phyloP scores from a whole-genome alignment of 2,888 invertebrate species.

The Acanthosepion pharaonis region DNA sequence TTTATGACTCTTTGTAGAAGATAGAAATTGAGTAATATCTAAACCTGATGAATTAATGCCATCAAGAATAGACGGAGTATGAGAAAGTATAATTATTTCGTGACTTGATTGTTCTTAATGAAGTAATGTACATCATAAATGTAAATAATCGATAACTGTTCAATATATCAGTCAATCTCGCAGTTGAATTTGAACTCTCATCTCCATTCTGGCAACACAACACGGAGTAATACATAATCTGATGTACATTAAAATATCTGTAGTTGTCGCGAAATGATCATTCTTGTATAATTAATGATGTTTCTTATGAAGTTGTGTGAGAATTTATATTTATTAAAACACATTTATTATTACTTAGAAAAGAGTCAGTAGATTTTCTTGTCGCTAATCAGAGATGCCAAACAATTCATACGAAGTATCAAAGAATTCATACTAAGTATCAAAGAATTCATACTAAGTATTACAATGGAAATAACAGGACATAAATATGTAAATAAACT shows the following conservation, averaged over 20 bases:
- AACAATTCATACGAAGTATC: not conserved
- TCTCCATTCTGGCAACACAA: too few species aligned
- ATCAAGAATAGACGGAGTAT: too few species aligned
- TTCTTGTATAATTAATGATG: not conserved
- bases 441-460: not conserved
- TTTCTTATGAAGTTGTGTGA: not conserved
- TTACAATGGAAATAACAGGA: not conserved
- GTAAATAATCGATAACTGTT: too few species aligned
- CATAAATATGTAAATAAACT: not conserved
- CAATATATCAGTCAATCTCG: too few species aligned
- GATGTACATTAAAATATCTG: not conserved
- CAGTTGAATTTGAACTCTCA: too few species aligned
- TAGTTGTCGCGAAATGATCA: not conserved
- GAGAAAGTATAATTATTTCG: too few species aligned
- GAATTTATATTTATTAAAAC: not conserved
- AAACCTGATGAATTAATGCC: too few species aligned
- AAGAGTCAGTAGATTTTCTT: not conserved
- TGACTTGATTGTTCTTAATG: too few species aligned
- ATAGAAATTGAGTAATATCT: too few species aligned
- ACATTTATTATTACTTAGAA: not conserved
- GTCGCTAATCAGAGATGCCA: slow-evolving; percentile 15
- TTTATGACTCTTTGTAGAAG: not conserved
- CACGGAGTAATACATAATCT: not conserved
- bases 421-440: not conserved
- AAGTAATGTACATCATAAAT: too few species aligned